A percentile compares a stretch with the other conserved stretches of the same genome.
These are phyloP conservation scores for Heliconius erato DNA, from an alignment of 2,888 invertebrate species.

Conservation along the genomic window DNA sequence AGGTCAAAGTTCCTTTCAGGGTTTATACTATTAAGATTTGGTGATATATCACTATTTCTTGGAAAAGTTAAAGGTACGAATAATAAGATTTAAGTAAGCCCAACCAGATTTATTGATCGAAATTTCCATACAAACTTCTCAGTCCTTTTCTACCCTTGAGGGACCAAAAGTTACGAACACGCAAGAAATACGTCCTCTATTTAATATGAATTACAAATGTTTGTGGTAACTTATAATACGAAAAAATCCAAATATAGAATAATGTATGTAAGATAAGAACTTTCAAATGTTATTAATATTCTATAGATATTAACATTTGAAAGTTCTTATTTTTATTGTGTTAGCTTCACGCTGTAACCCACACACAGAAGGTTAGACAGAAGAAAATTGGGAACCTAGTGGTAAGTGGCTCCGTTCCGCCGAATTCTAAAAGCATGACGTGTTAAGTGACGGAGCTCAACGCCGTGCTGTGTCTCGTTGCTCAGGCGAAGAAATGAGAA, in stretches of 20 bases:
- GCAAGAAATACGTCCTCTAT: slow-evolving; percentile 8
- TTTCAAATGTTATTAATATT: too few relatives aligned
- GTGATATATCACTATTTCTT: slow-evolving; percentile 3
- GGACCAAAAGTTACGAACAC: slow-evolving; percentile 14
- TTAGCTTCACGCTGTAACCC: not conserved
- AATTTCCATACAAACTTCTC: slow-evolving; percentile 9
- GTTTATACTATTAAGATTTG: not conserved
- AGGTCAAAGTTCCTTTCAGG: not conserved
- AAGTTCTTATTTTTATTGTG: too few relatives aligned
- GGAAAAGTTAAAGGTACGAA: slow-evolving; percentile 9
- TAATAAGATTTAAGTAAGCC: slow-evolving; percentile 23
- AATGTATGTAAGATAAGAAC: not conserved
- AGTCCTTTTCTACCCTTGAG: slow-evolving; percentile 19
- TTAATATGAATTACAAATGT: slow-evolving; percentile 12
- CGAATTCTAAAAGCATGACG: not conserved
- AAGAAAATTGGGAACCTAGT: too few relatives aligned
- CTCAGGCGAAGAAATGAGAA: not conserved
- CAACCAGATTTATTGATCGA: slow-evolving; percentile 19
- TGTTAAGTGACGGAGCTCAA: not conserved
- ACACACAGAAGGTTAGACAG: not conserved
- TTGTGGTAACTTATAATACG: not conserved
- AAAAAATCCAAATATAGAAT: not conserved
- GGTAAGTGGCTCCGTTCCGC: too few relatives aligned
- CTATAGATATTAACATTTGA: too few relatives aligned
- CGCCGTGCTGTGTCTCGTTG: not conserved